A percentile compares a stretch with the other conserved stretches of the same genome.
Evolutionary conservation across 30 jellyfish, hydroid and myxozoan species (phyloP).

Genomic region (Aurelia sp.): DNA sequence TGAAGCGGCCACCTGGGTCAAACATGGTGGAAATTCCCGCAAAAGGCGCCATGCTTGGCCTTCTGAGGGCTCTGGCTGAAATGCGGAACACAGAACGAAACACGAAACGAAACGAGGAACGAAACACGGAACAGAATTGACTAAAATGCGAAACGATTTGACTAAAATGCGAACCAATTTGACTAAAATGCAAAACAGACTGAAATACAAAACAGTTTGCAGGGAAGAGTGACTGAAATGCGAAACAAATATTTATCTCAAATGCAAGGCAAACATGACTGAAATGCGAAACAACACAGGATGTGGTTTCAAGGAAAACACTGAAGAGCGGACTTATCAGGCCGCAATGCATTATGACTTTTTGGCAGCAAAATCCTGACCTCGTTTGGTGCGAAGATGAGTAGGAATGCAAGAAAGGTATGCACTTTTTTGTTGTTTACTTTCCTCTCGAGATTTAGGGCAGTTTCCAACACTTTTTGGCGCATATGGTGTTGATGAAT

Average conservation of each 20-base stretch:
- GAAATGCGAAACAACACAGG: too few relatives aligned
- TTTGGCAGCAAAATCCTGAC: neutral
- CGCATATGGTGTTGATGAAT: too few relatives aligned
- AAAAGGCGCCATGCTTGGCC: too few relatives aligned
- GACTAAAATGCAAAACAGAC: too few relatives aligned
- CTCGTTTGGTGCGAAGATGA: neutral
- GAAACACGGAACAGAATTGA: neutral
- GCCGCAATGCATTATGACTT: neutral
- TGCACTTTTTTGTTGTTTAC: neutral
- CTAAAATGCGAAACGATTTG: neutral
- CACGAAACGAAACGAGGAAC: neutral
- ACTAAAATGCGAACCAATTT: too few relatives aligned
- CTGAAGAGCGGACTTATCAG: neutral
- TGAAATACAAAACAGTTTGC: too few relatives aligned
- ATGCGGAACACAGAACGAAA: neutral
- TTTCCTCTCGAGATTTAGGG: neutral
- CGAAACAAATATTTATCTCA: neutral
- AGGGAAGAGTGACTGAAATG: neutral
- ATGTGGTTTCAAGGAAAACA: too few relatives aligned
- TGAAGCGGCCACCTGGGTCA: too few relatives aligned
- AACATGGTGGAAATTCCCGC: too few relatives aligned
- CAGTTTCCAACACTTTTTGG: too few relatives aligned
- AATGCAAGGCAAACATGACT: neutral
- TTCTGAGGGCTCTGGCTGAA: neutral
- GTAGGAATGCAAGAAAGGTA: neutral